Evolutionary conservation across 30 jellyfish, hydroid and myxozoan genomes (phyloP).

Genomic region (Turritopsis dohrnii): DNA sequence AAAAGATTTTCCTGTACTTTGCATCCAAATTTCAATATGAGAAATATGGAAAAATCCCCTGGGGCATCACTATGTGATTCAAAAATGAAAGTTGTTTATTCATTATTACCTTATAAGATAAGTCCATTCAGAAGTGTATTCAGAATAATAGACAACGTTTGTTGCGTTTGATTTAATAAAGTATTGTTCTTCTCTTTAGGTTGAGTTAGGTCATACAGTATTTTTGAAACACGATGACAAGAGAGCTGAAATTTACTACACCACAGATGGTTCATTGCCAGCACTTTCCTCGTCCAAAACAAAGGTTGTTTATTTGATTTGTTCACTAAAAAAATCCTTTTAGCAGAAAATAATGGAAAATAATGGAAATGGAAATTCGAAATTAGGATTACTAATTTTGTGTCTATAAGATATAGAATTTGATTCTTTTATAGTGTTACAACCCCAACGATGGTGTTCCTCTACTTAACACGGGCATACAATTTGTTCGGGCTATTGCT

Average conservation of each 20-base stretch:
- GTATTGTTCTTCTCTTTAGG: background rate
- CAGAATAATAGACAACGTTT: background rate
- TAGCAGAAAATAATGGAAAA: no score
- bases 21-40: no score
- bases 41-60: no score
- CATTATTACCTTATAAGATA: no score
- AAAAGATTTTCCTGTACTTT: no score
- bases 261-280: constrained; percentile 38
- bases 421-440: constrained; percentile 13
- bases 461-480: constrained; percentile 16
- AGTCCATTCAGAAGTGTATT: background rate
- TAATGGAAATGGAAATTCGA: no score
- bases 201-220: constrained; percentile 35
- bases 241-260: constrained; percentile 15
- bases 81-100: no score
- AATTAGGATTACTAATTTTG: no score
- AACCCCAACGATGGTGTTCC: constrained; percentile 13
- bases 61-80: no score
- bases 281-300: background rate
- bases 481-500: constrained; percentile 32
- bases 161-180: background rate
- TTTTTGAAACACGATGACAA: background rate
- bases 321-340: background rate
- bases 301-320: background rate
- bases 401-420: background rate